Base-by-base conservation (phyloP, 2,888 invertebrate genomes). In the Argyresthia albistria region DNA sequence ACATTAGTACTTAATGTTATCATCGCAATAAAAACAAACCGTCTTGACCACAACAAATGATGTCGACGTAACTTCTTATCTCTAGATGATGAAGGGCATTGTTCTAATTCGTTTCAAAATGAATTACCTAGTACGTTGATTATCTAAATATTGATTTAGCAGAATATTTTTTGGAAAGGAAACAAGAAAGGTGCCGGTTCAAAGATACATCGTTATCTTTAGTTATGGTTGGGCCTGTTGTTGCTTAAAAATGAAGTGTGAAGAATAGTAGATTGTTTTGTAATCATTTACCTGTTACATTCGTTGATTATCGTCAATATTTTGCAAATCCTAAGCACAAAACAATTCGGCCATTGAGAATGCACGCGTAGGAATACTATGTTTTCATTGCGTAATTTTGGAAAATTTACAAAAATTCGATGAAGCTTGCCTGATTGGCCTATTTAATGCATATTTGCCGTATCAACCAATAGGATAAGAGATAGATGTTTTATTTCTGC, bases 101-200 rank as follows among this genome's bases (percentile, higher is more conserved):
- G 35, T 43, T 51, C 10, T 15, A 10, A 15, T 11, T n/a, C 36
- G 11, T 36, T 35, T 51, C 43, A 11, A 45, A 45, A 43, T 36
- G 2, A 45, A 51, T 8, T 36, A n/a, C n/a, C n/a, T n/a, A 10
- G 14, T 14, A 7, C 11, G 53, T 57, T 58, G 56, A 57, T 46
- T 48, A 57, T 36, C 47, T 55, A 59, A 59, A 59, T 59, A 59
- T 58, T 60, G 59, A 60, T 58, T 55, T 55, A 55, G 53, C 53
- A 36, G 52, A 55, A n/a, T 37, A 37, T 56, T 55, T 55, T 49
- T 52, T 50, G 50, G 50, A 54, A 51, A 47, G 43, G 52, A 53
- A 52, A 46, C 16, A 51, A 51, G 48, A 49, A 25, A 25, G 25
- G 25, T 25, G 25, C 25, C 25, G 25, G 25, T 25, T 25, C 25